These are phyloP conservation scores for Trematomus bernacchii DNA, from an alignment of 2,797 vertebrate species.

Conservation along the genomic window DNA sequence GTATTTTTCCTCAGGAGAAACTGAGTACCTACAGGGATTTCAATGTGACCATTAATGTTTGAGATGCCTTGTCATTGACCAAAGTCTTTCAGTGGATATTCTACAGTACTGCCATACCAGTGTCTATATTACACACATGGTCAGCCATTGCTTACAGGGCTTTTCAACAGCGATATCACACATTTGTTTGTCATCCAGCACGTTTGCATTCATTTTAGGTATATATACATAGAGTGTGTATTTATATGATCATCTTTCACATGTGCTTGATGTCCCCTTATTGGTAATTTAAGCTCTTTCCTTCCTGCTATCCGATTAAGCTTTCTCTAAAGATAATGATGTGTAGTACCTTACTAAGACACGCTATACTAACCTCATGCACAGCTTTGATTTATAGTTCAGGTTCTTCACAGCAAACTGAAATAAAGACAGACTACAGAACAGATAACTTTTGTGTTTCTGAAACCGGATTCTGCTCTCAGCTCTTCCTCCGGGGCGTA, in stretches of 20 bases:
- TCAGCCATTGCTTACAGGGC: no score
- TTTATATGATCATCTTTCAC: background rate
- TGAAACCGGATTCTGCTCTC: conserved; percentile 14
- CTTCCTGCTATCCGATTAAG: background rate
- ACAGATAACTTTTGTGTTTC: conserved; percentile 17
- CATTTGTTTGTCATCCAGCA: no score
- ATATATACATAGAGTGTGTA: background rate
- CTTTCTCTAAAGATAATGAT: background rate
- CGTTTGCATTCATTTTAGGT: no score
- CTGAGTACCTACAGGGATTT: no score
- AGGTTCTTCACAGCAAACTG: background rate
- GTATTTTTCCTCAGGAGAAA: background rate
- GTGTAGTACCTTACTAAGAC: background rate
- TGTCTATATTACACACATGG: background rate
- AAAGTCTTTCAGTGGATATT: background rate
- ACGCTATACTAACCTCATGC: background rate
- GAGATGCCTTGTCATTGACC: background rate
- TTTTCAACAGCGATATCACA: no score
- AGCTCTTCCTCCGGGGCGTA: background rate
- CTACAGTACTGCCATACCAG: background rate
- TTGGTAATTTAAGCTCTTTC: background rate
- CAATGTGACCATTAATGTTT: no score
- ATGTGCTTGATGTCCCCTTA: background rate
- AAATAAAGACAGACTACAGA: background rate
- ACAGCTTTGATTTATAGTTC: conserved; percentile 24